A percentile compares a stretch with the other conserved stretches of the same genome.
Evolutionary conservation across 92 coral and sea anemone species (phyloP).

Genomic region (Pocillopora grandis): DNA sequence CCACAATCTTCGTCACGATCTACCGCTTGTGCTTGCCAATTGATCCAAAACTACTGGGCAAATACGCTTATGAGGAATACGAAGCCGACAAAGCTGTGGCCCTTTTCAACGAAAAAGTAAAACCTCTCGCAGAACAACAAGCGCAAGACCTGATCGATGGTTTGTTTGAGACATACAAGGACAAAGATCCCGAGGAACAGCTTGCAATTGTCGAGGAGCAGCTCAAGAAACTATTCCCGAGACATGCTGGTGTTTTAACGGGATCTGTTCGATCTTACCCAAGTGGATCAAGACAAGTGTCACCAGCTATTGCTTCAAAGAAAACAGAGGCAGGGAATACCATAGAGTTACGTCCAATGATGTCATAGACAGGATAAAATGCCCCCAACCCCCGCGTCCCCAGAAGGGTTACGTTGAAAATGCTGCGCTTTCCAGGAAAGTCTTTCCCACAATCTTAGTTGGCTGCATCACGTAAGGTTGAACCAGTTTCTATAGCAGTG

Average conservation of each 20-base stretch:
- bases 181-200: conserved; percentile 37
- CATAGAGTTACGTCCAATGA: no score
- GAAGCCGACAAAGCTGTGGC: conserved; percentile 70
- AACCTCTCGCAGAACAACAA: conserved; percentile 61
- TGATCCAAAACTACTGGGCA: conserved; percentile 46
- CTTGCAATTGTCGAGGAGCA: conserved; percentile 48
- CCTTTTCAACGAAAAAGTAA: conserved; percentile 61
- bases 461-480: no score
- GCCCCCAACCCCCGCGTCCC: no score
- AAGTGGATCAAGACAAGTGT: not conserved
- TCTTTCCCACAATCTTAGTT: no score
- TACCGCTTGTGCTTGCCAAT: conserved; percentile 50
- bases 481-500: no score
- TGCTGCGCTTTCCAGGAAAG: no score
- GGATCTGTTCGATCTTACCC: conserved; percentile 31
- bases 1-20: conserved; percentile 61
- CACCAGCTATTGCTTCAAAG: not conserved
- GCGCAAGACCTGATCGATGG: conserved; percentile 52
- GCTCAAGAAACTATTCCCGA: conserved; percentile 54
- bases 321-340: no score
- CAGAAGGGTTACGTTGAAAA: no score
- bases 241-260: conserved; percentile 42
- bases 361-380: no score
- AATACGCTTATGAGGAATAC: conserved; percentile 47
- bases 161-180: conserved; percentile 56